These are phyloP conservation scores for Drosophila pseudoananassae DNA, from an alignment of 1,140 invertebrate species.

Conservation along the genomic window DNA sequence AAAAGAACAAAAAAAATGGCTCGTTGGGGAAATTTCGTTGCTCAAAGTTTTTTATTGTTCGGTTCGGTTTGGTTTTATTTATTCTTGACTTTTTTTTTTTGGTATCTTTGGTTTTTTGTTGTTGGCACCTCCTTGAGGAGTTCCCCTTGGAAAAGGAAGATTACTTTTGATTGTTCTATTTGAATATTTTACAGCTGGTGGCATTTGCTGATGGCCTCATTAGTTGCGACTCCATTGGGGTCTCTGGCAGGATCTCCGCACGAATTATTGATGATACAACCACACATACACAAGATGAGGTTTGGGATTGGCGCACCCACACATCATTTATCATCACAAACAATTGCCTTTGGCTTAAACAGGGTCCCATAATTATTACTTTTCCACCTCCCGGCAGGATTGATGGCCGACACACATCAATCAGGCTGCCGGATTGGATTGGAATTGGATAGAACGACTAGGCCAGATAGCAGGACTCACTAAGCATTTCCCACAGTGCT, in stretches of 20 bases:
- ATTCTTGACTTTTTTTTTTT: conserved; percentile 21
- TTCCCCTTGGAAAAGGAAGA: conserved; percentile 40
- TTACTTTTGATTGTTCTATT: conserved; percentile 57
- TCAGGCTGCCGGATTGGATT: conserved; percentile 46
- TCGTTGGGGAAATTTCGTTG: conserved; percentile 79
- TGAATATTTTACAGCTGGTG: conserved; percentile 41
- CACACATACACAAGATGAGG: background rate
- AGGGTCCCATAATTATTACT: conserved; percentile 46
- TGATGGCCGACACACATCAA: conserved; percentile 77
- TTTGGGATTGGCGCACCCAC: background rate
- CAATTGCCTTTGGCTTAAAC: conserved; percentile 43
- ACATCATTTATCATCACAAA: conserved; percentile 59
- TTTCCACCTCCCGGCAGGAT: conserved; percentile 23
- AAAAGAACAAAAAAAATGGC: conserved; percentile 49
- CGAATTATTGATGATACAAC: conserved; percentile 66
- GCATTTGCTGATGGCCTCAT: conserved; percentile 56
- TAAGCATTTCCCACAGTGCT: background rate
- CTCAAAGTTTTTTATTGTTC: conserved; percentile 57
- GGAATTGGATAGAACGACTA: conserved; percentile 1
- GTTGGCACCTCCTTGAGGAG: conserved; percentile 44
- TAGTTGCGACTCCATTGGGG: conserved; percentile 45
- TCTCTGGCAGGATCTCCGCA: background rate
- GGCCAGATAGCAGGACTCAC: conserved; percentile 15
- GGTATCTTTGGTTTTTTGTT: conserved; percentile 33
- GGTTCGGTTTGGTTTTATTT: conserved; percentile 11